Evolutionary conservation across 2,797 vertebrate species (phyloP).

Genomic region (Lates japonicus): DNA sequence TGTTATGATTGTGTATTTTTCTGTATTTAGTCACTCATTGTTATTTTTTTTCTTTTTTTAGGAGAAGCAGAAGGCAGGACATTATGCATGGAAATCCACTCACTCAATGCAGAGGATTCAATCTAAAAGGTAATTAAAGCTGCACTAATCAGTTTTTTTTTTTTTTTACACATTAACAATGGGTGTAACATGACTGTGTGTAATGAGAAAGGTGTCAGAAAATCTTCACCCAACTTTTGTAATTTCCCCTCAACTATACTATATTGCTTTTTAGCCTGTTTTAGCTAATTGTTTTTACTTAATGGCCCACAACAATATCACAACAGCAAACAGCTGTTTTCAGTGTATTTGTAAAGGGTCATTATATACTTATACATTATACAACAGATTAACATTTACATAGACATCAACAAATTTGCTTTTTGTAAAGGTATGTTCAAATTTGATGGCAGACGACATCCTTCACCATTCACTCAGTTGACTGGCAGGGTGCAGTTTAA

Average conservation of each 20-base stretch:
- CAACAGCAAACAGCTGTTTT: not conserved
- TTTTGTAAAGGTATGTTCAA: too few relatives aligned
- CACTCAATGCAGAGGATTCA: slow-evolving; percentile 98
- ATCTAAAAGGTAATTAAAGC: slow-evolving; percentile 93
- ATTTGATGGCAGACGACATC: too few relatives aligned
- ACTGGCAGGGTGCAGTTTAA: slow-evolving; percentile 37
- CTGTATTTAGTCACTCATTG: slow-evolving; percentile 14
- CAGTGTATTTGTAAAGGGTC: too few relatives aligned
- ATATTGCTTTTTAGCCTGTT: not conserved
- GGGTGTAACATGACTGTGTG: not conserved
- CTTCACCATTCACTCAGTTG: slow-evolving; percentile 13
- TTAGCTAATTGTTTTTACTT: not conserved
- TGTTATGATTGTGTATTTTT: slow-evolving; percentile 26
- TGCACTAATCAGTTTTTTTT: not conserved
- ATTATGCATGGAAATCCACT: slow-evolving; percentile 97
- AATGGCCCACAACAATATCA: not conserved
- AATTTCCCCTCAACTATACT: not conserved
- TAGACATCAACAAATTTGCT: too few relatives aligned
- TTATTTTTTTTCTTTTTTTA: slow-evolving; percentile 56
- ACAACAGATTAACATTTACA: too few relatives aligned
- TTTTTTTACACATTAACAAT: not conserved
- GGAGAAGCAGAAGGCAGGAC: slow-evolving; percentile 97
- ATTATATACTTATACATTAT: too few relatives aligned
- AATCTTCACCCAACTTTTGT: not conserved
- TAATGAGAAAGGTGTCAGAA: not conserved